Evolutionary conservation across 2,797 vertebrate genomes (phyloP).

Genomic region (Gymnothorax javanicus): DNA sequence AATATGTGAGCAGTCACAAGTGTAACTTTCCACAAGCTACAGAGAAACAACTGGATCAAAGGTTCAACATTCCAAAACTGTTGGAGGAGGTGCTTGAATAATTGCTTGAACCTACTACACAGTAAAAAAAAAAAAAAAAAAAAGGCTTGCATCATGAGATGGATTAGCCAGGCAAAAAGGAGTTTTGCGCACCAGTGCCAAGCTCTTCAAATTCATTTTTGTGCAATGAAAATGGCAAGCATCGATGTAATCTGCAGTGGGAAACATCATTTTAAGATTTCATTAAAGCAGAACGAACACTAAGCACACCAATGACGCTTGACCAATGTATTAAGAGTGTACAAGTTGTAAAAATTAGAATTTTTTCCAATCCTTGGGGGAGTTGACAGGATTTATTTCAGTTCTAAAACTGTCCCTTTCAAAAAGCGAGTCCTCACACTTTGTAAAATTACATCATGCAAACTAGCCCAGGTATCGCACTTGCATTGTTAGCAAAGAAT

Average conservation of each 20-base stretch:
- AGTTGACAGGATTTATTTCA: background rate
- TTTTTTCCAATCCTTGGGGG: background rate
- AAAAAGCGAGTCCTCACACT: background rate
- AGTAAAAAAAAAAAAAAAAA: background rate
- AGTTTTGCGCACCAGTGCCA: no score
- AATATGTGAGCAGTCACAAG: background rate
- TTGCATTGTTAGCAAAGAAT: background rate
- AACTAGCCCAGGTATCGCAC: background rate
- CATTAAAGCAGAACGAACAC: background rate
- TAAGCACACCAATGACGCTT: background rate
- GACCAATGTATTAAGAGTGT: background rate
- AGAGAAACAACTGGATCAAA: slow-evolving; percentile 36
- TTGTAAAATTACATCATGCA: background rate
- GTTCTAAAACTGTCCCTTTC: background rate
- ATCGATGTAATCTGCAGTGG: background rate
- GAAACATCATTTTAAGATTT: background rate
- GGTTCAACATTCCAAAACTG: slow-evolving; percentile 3
- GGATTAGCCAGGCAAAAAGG: background rate
- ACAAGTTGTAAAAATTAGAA: background rate
- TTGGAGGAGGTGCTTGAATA: background rate
- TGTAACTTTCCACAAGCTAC: background rate
- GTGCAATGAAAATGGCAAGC: background rate
- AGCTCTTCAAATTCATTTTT: no score
- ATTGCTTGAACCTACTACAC: background rate
- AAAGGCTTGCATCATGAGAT: background rate